phyloP scores from a whole-genome alignment of 2,888 invertebrate genomes.

The Girardia tigrina region DNA sequence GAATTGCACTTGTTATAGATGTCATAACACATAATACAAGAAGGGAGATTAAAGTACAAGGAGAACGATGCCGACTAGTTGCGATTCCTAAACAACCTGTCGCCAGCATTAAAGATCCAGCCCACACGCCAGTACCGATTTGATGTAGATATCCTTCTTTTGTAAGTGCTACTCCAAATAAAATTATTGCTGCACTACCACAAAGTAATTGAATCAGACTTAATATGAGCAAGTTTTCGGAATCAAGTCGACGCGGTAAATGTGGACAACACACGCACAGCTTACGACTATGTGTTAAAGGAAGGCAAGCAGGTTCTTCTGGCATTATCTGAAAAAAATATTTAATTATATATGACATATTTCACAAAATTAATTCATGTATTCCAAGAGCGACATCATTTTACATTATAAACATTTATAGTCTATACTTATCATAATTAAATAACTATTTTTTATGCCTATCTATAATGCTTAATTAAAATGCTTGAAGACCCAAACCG shows the following conservation, averaged over 20 bases:
- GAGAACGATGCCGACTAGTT: constrained; percentile 20
- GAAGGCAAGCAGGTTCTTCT: neutral
- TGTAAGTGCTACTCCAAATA: constrained; percentile 27
- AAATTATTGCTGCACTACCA: constrained; percentile 33
- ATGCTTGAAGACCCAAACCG: too few species aligned
- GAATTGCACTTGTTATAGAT: constrained; percentile 27
- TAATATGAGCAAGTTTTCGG: constrained; percentile 33
- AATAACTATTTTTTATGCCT: too few species aligned
- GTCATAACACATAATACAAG: constrained; percentile 30
- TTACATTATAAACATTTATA: too few species aligned
- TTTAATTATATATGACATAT: too few species aligned
- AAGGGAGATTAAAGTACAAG: constrained; percentile 33
- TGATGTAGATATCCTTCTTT: constrained; percentile 32
- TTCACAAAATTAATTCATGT: too few species aligned
- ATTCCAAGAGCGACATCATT: too few species aligned
- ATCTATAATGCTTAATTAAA: too few species aligned
- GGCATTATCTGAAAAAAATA: neutral
- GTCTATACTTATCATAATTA: too few species aligned
- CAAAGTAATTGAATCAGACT: constrained; percentile 33
- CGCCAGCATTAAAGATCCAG: constrained; percentile 32
- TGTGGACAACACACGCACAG: constrained; percentile 23
- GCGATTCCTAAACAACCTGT: constrained; percentile 30
- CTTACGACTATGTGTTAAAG: neutral
- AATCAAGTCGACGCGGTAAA: constrained; percentile 19
- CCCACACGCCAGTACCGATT: constrained; percentile 35